A percentile compares a stretch with the other conserved stretches of the same genome.
Conservation (phyloP, 2,113 vertebrate genomes). For the Salvelinus alpinus region DNA sequence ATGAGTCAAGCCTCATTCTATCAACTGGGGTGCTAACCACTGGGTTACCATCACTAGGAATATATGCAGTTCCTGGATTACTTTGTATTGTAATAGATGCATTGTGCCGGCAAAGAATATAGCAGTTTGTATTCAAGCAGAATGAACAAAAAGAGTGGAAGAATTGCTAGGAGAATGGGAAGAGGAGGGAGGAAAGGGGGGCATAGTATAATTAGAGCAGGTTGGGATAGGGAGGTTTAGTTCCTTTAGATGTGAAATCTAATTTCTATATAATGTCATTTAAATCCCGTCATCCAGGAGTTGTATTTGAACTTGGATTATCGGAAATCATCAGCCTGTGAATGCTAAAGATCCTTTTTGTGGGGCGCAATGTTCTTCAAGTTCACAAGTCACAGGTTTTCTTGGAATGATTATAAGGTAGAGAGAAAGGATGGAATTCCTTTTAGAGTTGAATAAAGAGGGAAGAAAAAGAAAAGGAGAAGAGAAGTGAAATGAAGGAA, state of each 20-base stretch:
- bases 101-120: constrained; percentile 69
- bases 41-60: constrained; percentile 59
- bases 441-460: constrained; percentile 54
- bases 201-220: constrained; percentile 62
- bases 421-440: constrained; percentile 59
- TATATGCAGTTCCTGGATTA: constrained; percentile 66
- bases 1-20: constrained; percentile 64
- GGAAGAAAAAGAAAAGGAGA: background rate
- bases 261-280: constrained; percentile 78
- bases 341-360: constrained; percentile 64
- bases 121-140: constrained; percentile 66
- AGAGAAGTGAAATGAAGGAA: constrained; percentile 3
- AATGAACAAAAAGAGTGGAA: constrained; percentile 68
- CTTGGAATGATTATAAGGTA: constrained; percentile 53
- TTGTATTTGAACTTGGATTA: constrained; percentile 75
- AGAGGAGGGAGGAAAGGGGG: constrained; percentile 35
- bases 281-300: constrained; percentile 74
- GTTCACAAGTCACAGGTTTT: constrained; percentile 61
- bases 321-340: constrained; percentile 71
- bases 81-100: constrained; percentile 76
- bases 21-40: constrained; percentile 14
- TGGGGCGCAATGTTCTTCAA: constrained; percentile 37
- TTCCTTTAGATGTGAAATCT: constrained; percentile 72
- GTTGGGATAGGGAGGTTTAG: constrained; percentile 67
- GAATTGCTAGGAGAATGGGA: constrained; percentile 36